Conservation (phyloP, 2,888 invertebrate genomes). For the Nemotelus nigrinus region DNA sequence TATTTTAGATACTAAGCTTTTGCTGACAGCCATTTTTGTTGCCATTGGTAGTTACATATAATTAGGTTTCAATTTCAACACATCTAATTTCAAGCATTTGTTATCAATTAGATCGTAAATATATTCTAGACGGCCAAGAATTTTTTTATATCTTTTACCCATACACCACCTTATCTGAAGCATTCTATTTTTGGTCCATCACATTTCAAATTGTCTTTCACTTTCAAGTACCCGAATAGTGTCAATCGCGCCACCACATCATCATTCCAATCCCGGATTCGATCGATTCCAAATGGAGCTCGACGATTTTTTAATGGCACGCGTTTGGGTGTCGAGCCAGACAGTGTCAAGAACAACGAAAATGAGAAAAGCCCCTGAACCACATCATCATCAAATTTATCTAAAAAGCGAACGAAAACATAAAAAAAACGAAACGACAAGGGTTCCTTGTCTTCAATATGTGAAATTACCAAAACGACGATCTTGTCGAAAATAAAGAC, state of each 20-base stretch:
- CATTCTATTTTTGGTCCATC: slow-evolving; percentile 22
- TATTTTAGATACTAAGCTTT: too few species aligned
- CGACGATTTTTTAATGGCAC: slow-evolving; percentile 42
- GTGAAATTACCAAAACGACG: neutral
- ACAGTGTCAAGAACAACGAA: slow-evolving; percentile 31
- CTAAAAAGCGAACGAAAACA: slow-evolving; percentile 45
- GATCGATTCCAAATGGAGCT: slow-evolving; percentile 31
- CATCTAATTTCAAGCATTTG: too few species aligned
- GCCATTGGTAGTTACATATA: too few species aligned
- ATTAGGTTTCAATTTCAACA: too few species aligned
- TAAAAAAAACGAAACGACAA: slow-evolving; percentile 48
- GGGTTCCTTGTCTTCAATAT: slow-evolving; percentile 14
- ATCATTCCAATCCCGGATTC: neutral
- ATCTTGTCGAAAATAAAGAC: neutral
- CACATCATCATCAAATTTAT: slow-evolving; percentile 44
- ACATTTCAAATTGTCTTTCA: slow-evolving; percentile 2
- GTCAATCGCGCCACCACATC: neutral
- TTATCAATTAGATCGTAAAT: too few species aligned
- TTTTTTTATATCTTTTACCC: neutral
- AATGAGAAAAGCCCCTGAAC: slow-evolving; percentile 28
- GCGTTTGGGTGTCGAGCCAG: slow-evolving; percentile 30
- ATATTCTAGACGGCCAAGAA: too few species aligned
- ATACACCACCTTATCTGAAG: neutral
- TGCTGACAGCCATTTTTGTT: too few species aligned
- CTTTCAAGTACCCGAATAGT: neutral